Evolutionary conservation across 2,888 invertebrate species (phyloP), one percentile per base, ranked within the genome.

Genomic region (Luperina testacea): DNA sequence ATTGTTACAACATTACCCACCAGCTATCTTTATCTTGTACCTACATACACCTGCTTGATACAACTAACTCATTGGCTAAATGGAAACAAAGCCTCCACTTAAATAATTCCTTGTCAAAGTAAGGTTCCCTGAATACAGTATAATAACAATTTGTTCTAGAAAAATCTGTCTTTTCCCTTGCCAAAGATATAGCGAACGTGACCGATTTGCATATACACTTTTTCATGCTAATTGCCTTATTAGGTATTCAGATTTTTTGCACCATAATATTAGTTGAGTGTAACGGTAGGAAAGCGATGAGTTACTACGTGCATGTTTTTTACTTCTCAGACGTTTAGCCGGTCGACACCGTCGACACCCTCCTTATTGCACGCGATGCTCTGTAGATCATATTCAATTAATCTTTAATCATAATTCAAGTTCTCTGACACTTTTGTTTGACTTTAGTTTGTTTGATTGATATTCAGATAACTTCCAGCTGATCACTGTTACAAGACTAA

Each of bases 261-360:
- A 38, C 32, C 8, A 27, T 80, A 75, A 7, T 57, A 70, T 83
- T 80, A 79, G 65, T 78, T 76, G 63, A 79, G 75, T 79, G 74
- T 82, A 80, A 81, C 88, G 81, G 74, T 81, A 86, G 80, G 89
- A 88, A 89, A 89, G 84, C 78, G 82, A 27, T 73, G 67, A 76
- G 61, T 78, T 68, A 53, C 45, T 27, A 68, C 15, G 45, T 59
- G 81, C 72, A 77, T 78, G 80, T 51, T 65, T 75, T 87, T 80
- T 81, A 27, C 42, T 71, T 53, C 13, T 78, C 27, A 20, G 67
- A 67, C 75, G 53, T 75, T 82, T 65, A 84, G 32, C 24, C 51
- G 80, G 83, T 85, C 86, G 76, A 79, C 78, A 82, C 79, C 53
- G 83, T 85, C 86, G 76, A 79, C 78, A 82, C 79, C 53, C 85